These are phyloP conservation scores for Chroicocephalus ridibundus DNA, from an alignment of 2,113 vertebrate genomes.

Conservation along the genomic window DNA sequence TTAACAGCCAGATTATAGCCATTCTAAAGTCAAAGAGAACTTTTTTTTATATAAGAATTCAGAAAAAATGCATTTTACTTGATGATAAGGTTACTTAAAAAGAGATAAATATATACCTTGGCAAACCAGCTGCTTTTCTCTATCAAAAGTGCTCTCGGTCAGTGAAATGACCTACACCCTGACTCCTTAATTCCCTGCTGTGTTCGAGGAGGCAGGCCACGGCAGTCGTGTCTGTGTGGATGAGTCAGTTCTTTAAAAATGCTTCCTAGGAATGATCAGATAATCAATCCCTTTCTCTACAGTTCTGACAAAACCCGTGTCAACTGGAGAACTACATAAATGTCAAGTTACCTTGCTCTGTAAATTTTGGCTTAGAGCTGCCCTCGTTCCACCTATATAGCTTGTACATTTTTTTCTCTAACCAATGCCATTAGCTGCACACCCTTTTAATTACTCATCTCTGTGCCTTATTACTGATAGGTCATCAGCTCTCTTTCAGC, in stretches of 20 bases:
- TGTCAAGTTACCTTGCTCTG: not conserved
- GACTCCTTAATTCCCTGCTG: not conserved
- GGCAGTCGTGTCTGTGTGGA: not conserved
- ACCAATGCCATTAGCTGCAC: not conserved
- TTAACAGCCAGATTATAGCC: not conserved
- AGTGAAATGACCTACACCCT: not conserved
- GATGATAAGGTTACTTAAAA: not conserved
- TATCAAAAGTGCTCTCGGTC: not conserved
- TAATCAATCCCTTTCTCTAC: not conserved
- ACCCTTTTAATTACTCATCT: conserved; percentile 27
- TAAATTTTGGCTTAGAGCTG: not conserved
- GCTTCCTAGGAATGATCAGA: not conserved
- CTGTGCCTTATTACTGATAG: not conserved
- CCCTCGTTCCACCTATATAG: not conserved
- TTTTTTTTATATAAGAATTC: not conserved
- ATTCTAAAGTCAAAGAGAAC: not conserved
- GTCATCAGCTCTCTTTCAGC: conserved; percentile 32
- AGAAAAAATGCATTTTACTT: not conserved
- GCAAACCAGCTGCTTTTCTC: not conserved
- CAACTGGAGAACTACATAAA: not conserved
- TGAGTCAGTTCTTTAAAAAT: not conserved
- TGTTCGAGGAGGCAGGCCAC: not conserved
- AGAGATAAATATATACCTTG: not conserved
- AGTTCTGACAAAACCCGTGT: not conserved
- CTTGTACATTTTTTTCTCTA: not conserved